A percentile compares a stretch with the other conserved stretches of the same genome.
These are phyloP conservation scores for Ctenodactylus gundi DNA, from an alignment of 2,113 vertebrate species.

Conservation along the genomic window DNA sequence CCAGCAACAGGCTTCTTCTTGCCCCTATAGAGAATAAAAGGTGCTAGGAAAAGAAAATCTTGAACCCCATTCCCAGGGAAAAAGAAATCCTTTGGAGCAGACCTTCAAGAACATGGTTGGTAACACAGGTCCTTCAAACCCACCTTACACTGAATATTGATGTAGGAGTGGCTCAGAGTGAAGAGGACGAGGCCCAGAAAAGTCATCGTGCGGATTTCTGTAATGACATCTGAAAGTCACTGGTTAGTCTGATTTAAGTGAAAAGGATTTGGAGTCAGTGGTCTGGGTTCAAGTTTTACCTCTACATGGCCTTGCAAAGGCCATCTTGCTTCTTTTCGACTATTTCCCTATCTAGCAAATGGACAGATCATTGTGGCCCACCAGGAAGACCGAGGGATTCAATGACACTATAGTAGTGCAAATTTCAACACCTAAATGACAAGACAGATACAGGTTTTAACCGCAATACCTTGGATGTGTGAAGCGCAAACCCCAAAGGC, in stretches of 20 bases:
- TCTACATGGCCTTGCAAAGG: not conserved
- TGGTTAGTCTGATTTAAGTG: not conserved
- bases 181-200: too few relatives aligned
- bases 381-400: not conserved
- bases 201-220: too few relatives aligned
- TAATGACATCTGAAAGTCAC: not conserved
- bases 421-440: not conserved
- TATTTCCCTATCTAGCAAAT: not conserved
- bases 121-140: not conserved
- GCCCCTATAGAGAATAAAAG: not conserved
- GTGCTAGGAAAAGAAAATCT: not conserved
- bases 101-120: not conserved
- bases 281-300: not conserved
- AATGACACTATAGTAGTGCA: not conserved
- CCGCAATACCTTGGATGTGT: not conserved
- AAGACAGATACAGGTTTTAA: not conserved
- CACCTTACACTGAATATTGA: not conserved
- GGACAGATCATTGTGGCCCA: not conserved
- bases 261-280: not conserved
- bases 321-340: not conserved
- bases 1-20: not conserved
- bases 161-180: not conserved
- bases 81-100: not conserved
- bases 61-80: not conserved
- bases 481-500: constrained; percentile 37